Percentiles rank a stretch among this genome's conserved stretches.
Evolutionary conservation across 2,888 invertebrate genomes (phyloP).

Genomic region (Sarcophaga rosellei): DNA sequence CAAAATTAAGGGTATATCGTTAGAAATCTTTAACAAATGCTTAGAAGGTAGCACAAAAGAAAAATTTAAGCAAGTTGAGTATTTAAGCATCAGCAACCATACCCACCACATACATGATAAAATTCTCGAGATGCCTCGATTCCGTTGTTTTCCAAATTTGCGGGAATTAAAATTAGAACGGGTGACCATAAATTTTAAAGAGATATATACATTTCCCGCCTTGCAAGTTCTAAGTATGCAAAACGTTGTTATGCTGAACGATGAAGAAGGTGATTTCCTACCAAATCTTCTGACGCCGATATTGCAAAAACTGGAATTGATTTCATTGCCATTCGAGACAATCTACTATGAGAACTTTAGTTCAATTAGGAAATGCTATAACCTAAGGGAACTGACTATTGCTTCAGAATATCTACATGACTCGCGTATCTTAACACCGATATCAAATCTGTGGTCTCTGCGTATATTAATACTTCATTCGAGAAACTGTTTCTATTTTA

Average conservation of each 20-base stretch:
- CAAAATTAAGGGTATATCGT: slow-evolving; percentile 11
- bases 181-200: background rate
- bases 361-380: background rate
- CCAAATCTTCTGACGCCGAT: background rate
- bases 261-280: background rate
- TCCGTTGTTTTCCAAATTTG: slow-evolving; percentile 34
- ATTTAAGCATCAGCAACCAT: too few species aligned
- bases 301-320: background rate
- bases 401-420: slow-evolving; percentile 1
- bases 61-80: background rate
- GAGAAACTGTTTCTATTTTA: slow-evolving; percentile 22
- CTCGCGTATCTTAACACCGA: background rate
- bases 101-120: background rate
- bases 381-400: slow-evolving; percentile 27
- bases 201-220: background rate
- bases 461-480: slow-evolving; percentile 11
- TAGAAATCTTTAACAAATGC: slow-evolving; percentile 8
- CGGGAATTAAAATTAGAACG: slow-evolving; percentile 1
- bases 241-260: background rate
- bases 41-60: background rate
- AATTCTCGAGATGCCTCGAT: background rate
- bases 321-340: too few species aligned
- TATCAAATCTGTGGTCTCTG: slow-evolving; percentile 3
- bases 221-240: background rate
- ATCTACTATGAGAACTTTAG: background rate